Conservation (phyloP, 2,888 invertebrate genomes). For the Hirtodrosophila trivittata region DNA sequence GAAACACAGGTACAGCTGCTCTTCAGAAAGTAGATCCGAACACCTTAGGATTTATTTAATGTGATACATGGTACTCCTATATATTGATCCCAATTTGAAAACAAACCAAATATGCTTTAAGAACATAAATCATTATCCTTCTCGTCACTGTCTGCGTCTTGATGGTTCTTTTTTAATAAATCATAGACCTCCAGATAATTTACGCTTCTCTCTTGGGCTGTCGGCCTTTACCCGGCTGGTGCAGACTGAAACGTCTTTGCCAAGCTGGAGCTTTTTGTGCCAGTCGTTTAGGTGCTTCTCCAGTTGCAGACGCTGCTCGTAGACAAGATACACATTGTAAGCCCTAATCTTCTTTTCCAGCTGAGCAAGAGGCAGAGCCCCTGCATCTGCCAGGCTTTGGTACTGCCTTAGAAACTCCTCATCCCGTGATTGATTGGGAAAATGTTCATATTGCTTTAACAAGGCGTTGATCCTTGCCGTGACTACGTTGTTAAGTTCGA, state of each 20-base stretch:
- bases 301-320: background rate
- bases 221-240: too few species aligned
- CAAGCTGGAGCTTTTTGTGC: background rate
- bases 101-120: background rate
- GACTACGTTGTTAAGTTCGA: constrained; percentile 37
- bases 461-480: constrained; percentile 39
- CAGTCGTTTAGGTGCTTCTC: background rate
- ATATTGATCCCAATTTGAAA: background rate
- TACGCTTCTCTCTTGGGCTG: too few species aligned
- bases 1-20: too few species aligned
- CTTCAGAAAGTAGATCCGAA: too few species aligned
- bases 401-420: constrained; percentile 12
- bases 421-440: background rate
- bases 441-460: constrained; percentile 12
- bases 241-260: too few species aligned
- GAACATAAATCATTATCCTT: constrained; percentile 25
- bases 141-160: constrained; percentile 31
- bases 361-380: constrained; percentile 25
- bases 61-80: too few species aligned
- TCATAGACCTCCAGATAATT: constrained; percentile 43
- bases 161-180: constrained; percentile 35
- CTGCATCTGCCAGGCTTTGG: constrained; percentile 28
- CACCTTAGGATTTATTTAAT: too few species aligned
- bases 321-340: constrained; percentile 24
- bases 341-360: constrained; percentile 49